Evolutionary conservation across 2,797 vertebrate species (phyloP).

Genomic region (Margarornis squamiger): DNA sequence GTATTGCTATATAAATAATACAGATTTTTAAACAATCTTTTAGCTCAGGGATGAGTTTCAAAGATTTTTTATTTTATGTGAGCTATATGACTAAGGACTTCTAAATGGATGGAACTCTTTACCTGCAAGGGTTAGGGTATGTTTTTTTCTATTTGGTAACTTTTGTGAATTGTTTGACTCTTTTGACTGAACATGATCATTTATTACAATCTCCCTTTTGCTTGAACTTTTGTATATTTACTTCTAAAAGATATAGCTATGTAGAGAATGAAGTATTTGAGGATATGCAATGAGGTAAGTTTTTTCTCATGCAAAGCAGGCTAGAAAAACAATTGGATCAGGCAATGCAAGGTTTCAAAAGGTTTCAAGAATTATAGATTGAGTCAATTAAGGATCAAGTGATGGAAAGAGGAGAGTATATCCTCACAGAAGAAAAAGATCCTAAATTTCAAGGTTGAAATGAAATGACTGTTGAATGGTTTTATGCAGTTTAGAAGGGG

Average conservation of each 20-base stretch:
- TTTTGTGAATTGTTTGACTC: not conserved
- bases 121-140: not conserved
- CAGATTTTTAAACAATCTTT: not conserved
- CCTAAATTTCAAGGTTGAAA: not conserved
- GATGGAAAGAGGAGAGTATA: not conserved
- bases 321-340: not conserved
- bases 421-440: not conserved
- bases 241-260: not conserved
- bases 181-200: not conserved
- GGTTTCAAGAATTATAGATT: not conserved
- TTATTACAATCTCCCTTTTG: not conserved
- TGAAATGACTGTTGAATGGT: not conserved
- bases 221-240: not conserved
- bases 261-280: not conserved
- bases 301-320: not conserved
- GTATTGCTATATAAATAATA: not conserved
- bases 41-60: not conserved
- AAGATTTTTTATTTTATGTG: not conserved
- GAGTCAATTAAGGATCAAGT: not conserved
- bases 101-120: not conserved
- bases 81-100: not conserved
- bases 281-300: not conserved
- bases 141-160: not conserved
- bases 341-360: not conserved
- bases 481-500: not conserved